Evolutionary conservation across 2,797 vertebrate genomes (phyloP).

Genomic region (Coranthus polyacanthus): DNA sequence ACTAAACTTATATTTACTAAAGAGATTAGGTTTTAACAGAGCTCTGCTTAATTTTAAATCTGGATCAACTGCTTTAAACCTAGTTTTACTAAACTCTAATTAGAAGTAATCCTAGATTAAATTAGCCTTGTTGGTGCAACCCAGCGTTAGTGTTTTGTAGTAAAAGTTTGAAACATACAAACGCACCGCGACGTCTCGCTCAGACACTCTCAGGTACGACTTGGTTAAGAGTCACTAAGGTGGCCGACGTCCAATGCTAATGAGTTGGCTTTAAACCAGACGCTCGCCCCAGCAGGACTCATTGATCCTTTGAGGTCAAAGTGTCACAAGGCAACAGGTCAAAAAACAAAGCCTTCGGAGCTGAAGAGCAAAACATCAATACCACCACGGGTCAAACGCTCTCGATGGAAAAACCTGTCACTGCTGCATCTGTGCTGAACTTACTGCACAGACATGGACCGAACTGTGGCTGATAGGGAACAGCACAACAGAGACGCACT

Average conservation of each 20-base stretch:
- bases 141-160: neutral
- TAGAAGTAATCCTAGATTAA: no score
- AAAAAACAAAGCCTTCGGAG: constrained; percentile 8
- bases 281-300: constrained; percentile 11
- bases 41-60: no score
- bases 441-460: neutral
- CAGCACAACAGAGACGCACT: no score
- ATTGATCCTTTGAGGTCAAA: constrained; percentile 42
- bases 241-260: constrained; percentile 30
- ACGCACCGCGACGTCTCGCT: constrained; percentile 10
- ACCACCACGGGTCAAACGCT: neutral
- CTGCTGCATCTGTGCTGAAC: neutral
- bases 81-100: no score
- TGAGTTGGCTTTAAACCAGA: constrained; percentile 33
- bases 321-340: constrained; percentile 21
- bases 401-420: constrained; percentile 6
- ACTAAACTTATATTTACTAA: no score
- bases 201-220: no score
- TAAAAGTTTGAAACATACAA: constrained; percentile 11
- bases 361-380: constrained; percentile 31
- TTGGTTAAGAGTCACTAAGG: neutral
- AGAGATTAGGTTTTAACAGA: no score
- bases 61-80: no score
- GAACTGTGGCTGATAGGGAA: no score
- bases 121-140: no score